Conservation (phyloP, 2,888 invertebrate species). For the Odontocerum albicorne region DNA sequence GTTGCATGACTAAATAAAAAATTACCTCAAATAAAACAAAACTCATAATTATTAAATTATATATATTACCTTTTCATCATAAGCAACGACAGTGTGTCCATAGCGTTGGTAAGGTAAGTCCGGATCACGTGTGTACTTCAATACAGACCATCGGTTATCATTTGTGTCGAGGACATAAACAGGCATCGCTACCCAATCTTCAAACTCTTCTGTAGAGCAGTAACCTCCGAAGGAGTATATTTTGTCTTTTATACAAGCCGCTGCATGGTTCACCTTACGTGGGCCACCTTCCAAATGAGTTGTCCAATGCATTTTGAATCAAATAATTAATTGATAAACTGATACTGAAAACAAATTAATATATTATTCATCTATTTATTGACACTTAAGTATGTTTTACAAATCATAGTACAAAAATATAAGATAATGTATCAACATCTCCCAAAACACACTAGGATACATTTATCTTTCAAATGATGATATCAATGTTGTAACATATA, state of each 20-base stretch:
- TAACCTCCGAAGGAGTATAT: slow-evolving; percentile 94
- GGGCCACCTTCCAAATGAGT: slow-evolving; percentile 89
- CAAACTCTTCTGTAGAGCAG: slow-evolving; percentile 81
- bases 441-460: no score
- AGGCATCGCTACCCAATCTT: slow-evolving; percentile 77
- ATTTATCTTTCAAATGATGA: no score
- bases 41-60: no score
- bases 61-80: slow-evolving; percentile 62
- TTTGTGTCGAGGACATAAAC: slow-evolving; percentile 82
- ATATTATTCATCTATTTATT: no score
- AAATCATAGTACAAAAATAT: no score
- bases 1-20: no score
- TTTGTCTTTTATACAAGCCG: slow-evolving; percentile 73
- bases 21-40: no score
- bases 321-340: neutral
- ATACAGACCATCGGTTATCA: slow-evolving; percentile 61
- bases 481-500: no score
- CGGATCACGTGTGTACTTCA: slow-evolving; percentile 55
- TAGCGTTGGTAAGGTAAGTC: slow-evolving; percentile 81
- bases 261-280: slow-evolving; percentile 89
- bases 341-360: neutral
- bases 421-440: no score
- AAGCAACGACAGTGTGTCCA: slow-evolving; percentile 88
- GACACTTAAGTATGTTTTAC: no score
- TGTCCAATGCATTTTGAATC: slow-evolving; percentile 79